Evolutionary conservation across 2,797 vertebrate species (phyloP).

Genomic region (Cottoperca gobio): DNA sequence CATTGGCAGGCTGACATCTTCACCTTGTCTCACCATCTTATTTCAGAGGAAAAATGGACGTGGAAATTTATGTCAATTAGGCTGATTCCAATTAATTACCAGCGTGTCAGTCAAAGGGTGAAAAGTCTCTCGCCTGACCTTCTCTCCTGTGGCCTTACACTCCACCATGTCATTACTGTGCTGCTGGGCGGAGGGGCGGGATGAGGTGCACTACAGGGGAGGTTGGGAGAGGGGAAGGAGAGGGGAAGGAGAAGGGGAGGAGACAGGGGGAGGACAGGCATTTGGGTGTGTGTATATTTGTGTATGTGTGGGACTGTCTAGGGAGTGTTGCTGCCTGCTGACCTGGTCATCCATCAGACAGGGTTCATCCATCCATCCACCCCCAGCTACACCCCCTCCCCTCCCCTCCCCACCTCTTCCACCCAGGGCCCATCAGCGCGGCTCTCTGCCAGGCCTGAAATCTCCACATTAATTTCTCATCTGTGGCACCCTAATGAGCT

Average conservation of each 20-base stretch:
- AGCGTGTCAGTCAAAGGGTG: slow-evolving; percentile 50
- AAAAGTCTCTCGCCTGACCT: slow-evolving; percentile 50
- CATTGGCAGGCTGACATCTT: slow-evolving; percentile 39
- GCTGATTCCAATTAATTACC: slow-evolving; percentile 70
- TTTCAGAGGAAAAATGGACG: slow-evolving; percentile 22
- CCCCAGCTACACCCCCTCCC: neutral
- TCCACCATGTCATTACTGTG: slow-evolving; percentile 53
- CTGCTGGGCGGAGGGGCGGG: slow-evolving; percentile 28
- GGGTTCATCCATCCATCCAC: slow-evolving; percentile 57
- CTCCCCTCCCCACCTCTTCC: neutral
- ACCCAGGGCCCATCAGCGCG: slow-evolving; percentile 47
- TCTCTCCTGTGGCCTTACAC: slow-evolving; percentile 33
- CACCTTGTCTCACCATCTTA: slow-evolving; percentile 23
- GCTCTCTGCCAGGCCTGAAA: slow-evolving; percentile 75
- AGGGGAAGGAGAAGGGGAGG: slow-evolving; percentile 25
- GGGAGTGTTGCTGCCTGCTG: slow-evolving; percentile 73
- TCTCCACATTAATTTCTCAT: slow-evolving; percentile 85
- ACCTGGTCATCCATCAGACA: slow-evolving; percentile 79
- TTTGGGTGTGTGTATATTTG: slow-evolving; percentile 48
- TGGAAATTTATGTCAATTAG: slow-evolving; percentile 60
- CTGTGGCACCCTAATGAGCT: slow-evolving; percentile 82
- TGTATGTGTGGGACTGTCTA: slow-evolving; percentile 54
- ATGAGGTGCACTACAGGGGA: slow-evolving; percentile 17
- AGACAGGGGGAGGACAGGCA: slow-evolving; percentile 43
- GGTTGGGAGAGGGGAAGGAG: slow-evolving; percentile 27